A percentile compares a stretch with the other conserved stretches of the same genome.
These are phyloP conservation scores for Phaetusa simplex DNA, from an alignment of 2,113 vertebrate species.

Conservation along the genomic window DNA sequence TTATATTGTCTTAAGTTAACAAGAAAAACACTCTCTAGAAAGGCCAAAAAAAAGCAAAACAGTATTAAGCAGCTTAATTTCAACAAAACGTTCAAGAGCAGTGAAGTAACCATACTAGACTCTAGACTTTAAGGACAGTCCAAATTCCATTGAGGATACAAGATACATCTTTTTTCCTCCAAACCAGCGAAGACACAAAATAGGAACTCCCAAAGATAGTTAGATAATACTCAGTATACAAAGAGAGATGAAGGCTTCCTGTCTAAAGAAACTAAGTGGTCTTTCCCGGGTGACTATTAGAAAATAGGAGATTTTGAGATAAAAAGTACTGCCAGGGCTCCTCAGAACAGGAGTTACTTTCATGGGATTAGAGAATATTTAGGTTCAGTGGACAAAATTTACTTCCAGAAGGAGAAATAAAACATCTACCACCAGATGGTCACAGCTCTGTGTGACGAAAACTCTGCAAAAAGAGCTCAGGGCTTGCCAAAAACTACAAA, in stretches of 20 bases:
- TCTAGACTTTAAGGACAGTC: not conserved
- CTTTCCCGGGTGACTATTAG: not conserved
- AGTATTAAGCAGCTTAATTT: not conserved
- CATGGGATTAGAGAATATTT: not conserved
- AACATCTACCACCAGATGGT: not conserved
- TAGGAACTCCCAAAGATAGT: not conserved
- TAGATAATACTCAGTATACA: not conserved
- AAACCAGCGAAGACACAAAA: not conserved
- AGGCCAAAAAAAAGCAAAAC: not conserved
- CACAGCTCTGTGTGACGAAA: not conserved
- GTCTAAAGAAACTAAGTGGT: not conserved
- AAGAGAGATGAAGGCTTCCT: not conserved
- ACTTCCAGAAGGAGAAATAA: not conserved
- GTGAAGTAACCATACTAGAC: not conserved
- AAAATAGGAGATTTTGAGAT: not conserved
- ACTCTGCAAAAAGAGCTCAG: not conserved
- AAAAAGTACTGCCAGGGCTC: not conserved
- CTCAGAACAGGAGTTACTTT: not conserved
- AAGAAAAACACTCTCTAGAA: not conserved
- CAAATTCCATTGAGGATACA: not conserved
- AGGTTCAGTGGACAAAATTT: not conserved
- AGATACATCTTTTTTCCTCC: not conserved
- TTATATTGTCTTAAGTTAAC: not conserved
- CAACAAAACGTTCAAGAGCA: not conserved
- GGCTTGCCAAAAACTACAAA: not conserved